phyloP scores from a whole-genome alignment of 2,113 vertebrate genomes.

The Pitta sordida region DNA sequence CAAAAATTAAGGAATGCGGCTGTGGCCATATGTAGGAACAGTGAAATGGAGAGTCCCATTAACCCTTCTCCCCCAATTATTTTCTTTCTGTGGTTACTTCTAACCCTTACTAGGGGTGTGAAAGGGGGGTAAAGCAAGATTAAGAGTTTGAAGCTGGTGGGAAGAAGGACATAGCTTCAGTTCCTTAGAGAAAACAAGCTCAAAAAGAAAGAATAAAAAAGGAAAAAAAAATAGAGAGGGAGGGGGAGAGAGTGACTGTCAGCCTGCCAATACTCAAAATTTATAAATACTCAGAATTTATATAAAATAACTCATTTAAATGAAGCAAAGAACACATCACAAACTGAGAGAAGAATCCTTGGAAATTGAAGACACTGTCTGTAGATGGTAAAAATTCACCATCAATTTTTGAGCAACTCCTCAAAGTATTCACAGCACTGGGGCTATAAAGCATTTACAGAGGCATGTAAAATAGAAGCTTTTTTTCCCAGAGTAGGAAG shows the following conservation, averaged over 20 bases:
- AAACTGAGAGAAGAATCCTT: neutral
- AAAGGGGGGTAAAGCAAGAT: neutral
- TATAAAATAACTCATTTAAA: slow-evolving; percentile 4
- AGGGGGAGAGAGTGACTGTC: neutral
- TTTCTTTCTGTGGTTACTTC: neutral
- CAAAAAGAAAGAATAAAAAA: neutral
- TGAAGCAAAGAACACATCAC: neutral
- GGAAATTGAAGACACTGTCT: neutral
- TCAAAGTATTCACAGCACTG: neutral
- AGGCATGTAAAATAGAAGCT: neutral
- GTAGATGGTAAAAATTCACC: slow-evolving; percentile 14
- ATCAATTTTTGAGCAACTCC: neutral
- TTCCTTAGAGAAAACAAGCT: neutral
- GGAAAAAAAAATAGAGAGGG: neutral
- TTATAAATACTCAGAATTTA: neutral
- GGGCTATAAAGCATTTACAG: neutral
- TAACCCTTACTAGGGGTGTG: neutral
- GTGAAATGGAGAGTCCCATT: neutral
- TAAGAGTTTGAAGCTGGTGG: neutral
- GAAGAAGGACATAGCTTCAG: neutral
- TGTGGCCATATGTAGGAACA: neutral
- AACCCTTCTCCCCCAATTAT: fast-evolving
- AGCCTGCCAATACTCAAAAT: neutral
- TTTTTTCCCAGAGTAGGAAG: neutral
- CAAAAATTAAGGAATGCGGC: slow-evolving; percentile 4